Evolutionary conservation across 2,888 invertebrate species (phyloP).

Genomic region (Patella ulyssiponensis): DNA sequence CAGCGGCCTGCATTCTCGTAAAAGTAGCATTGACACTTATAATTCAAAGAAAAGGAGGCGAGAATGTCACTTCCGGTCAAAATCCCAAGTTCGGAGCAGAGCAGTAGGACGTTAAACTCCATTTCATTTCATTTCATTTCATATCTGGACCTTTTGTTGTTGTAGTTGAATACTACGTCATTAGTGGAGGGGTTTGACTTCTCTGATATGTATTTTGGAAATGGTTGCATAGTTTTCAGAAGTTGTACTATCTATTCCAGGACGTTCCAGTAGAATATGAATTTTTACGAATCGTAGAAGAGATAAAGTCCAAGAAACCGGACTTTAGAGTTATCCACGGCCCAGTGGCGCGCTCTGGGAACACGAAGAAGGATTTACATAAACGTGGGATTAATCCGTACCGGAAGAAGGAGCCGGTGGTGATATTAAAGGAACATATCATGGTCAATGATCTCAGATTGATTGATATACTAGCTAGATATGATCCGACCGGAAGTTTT

Average conservation of each 20-base stretch:
- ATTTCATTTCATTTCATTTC: no score
- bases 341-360: constrained; percentile 66
- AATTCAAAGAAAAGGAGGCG: no score
- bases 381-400: constrained; percentile 66
- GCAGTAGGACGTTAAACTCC: no score
- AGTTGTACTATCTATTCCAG: constrained; percentile 36
- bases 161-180: no score
- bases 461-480: constrained; percentile 61
- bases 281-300: constrained; percentile 64
- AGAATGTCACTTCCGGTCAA: no score
- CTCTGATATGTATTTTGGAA: no score
- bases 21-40: no score
- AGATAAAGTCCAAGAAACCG: constrained; percentile 60
- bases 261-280: constrained; percentile 71
- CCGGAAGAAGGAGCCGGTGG: constrained; percentile 53
- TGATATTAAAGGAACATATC: constrained; percentile 64
- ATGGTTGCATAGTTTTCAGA: no score
- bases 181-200: no score
- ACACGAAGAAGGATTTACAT: constrained; percentile 67
- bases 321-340: constrained; percentile 63
- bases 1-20: no score
- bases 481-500: constrained; percentile 56
- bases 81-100: no score
- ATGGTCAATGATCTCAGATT: constrained; percentile 67
- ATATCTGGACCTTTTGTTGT: no score